These are phyloP conservation scores for Halocynthia aurantium DNA, from an alignment of 23 tunicate genomes.

Conservation along the genomic window DNA sequence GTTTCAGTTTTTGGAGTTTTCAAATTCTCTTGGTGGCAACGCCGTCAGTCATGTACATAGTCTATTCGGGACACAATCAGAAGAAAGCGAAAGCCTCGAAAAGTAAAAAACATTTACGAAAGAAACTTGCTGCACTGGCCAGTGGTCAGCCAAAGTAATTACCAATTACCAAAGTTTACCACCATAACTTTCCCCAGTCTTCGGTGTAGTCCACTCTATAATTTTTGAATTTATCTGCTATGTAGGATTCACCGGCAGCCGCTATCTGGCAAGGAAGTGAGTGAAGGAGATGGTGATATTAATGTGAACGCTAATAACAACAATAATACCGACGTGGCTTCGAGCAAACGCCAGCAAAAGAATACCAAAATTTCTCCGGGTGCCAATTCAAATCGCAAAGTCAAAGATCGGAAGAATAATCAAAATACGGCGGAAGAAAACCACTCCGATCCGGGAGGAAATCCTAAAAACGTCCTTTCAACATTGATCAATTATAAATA, in stretches of 20 bases:
- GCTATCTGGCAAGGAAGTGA: not conserved
- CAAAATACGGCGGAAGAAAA: too few species aligned
- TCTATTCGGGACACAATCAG: slow-evolving; percentile 85
- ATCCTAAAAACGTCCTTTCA: too few species aligned
- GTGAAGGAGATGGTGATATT: not conserved
- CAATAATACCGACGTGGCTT: slow-evolving; percentile 23
- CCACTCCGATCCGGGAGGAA: too few species aligned
- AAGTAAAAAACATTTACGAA: not conserved
- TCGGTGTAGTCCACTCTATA: too few species aligned
- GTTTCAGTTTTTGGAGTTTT: slow-evolving; percentile 93
- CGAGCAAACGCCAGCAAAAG: not conserved
- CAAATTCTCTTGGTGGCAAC: slow-evolving; percentile 97
- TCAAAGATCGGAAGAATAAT: too few species aligned
- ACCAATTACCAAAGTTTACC: too few species aligned
- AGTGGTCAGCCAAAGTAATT: too few species aligned
- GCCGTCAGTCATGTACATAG: slow-evolving; percentile 90
- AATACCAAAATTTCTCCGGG: not conserved
- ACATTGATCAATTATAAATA: too few species aligned
- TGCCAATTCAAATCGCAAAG: too few species aligned
- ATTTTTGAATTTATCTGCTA: not conserved
- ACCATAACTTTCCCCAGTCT: too few species aligned
- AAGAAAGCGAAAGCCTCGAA: slow-evolving; percentile 31
- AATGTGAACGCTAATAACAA: slow-evolving; percentile 30
- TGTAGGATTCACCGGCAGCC: not conserved
- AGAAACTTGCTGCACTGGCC: too few species aligned